Evolutionary conservation across 2,888 invertebrate genomes (phyloP), one percentile per base, ranked within the genome.

Genomic region (Pseudococcus viburni): DNA sequence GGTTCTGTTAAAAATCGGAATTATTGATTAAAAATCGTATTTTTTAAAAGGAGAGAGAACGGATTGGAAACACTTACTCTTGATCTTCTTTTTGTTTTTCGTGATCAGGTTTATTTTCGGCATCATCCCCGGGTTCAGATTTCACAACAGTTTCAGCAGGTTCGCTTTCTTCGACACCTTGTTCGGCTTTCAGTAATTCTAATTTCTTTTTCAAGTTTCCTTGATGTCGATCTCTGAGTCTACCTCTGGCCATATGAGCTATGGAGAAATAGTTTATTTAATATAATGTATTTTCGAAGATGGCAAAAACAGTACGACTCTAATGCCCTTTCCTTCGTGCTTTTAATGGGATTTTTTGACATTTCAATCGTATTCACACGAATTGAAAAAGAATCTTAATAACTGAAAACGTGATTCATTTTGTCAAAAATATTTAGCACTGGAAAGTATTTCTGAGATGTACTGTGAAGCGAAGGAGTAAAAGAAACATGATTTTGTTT

Each of bases 231-330:
- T 99, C 99, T 88, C 97, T 93, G 15, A 99, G 93, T 51, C 99
- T 93, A 0, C 98, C 97, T 90, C 98, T 94, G 0, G 98, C 97
- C 95, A 97, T 97, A 92, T 98, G 97, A 8, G 98, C 98, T 94
- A 91, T 80, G 17, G 7, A 19, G 91, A 91, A 89, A 89, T 77
- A 84, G 84, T 86, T 1, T 33, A 84, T 17, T 9, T 17, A 86
- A 84, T 48, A 15, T 48, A 19, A 17, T 22, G 1, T 33, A 33
- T 33, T 3, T 33, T 33, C 26, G 26, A 33, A 33, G 26, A 33
- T 33, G 26, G 3, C 26, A 33, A 33, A 33, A 33, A 33, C 26
- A 33, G 3, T 33, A 33, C 26, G 26, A 2, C 26, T 33, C 26
- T 33, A 2, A 33, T 33, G 26, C 26, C 3, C 1, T 33, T 33